Evolutionary conservation across 2,113 vertebrate species (phyloP).

Genomic region (Macquaria ambigua): DNA sequence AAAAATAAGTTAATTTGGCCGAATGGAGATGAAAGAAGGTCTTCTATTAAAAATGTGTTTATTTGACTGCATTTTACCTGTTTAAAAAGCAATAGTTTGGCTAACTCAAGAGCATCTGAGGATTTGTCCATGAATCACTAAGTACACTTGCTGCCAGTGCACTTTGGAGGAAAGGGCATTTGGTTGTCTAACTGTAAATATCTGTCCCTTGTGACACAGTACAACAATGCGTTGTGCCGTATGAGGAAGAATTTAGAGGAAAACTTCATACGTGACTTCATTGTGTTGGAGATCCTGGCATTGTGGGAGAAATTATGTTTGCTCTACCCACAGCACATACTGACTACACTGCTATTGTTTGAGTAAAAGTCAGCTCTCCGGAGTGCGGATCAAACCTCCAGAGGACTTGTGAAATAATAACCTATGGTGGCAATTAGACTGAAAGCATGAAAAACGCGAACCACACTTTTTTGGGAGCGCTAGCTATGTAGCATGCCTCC

Average conservation of each 20-base stretch:
- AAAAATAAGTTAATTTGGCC: background rate
- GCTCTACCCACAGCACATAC: slow-evolving; percentile 70
- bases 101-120: slow-evolving; percentile 16
- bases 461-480: slow-evolving; percentile 19
- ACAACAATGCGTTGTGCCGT: slow-evolving; percentile 72
- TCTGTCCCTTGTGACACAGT: slow-evolving; percentile 68
- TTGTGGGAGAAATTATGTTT: slow-evolving; percentile 73
- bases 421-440: slow-evolving; percentile 42
- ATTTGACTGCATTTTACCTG: background rate
- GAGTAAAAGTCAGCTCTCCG: slow-evolving; percentile 52
- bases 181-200: slow-evolving; percentile 66
- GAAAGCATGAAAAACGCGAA: slow-evolving; percentile 43
- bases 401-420: slow-evolving; percentile 58
- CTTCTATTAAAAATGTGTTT: background rate
- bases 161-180: slow-evolving; percentile 68
- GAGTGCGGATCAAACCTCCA: slow-evolving; percentile 49
- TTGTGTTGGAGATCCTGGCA: slow-evolving; percentile 82
- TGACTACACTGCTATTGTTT: slow-evolving; percentile 70
- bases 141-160: slow-evolving; percentile 20
- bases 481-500: slow-evolving; percentile 25
- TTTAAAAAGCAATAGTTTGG: background rate
- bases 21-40: background rate
- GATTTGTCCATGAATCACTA: slow-evolving; percentile 5
- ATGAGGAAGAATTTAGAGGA: slow-evolving; percentile 76
- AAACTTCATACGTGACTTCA: slow-evolving; percentile 78